Percentiles rank a stretch among this genome's conserved stretches.
Conservation (phyloP, 2,888 invertebrate genomes). For the Drosophila acutilabella region DNA sequence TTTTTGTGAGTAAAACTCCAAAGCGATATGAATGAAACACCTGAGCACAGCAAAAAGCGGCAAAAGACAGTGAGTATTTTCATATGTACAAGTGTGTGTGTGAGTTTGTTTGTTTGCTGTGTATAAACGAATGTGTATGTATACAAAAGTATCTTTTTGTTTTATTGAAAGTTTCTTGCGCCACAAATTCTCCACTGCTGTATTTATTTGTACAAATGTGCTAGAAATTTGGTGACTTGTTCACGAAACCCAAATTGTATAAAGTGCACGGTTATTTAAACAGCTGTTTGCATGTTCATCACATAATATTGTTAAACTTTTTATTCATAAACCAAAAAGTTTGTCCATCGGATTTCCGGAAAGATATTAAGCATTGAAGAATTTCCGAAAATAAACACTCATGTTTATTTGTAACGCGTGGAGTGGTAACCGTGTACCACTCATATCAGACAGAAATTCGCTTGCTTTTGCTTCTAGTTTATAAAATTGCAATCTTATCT, state of each 20-base stretch:
- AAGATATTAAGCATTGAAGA: not conserved
- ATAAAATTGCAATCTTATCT: conserved; percentile 31
- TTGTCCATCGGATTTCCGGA: conserved; percentile 10
- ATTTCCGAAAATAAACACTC: not conserved
- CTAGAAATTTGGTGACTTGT: conserved; percentile 35
- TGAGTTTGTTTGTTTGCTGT: not conserved
- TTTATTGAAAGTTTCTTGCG: conserved; percentile 14
- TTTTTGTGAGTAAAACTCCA: conserved; percentile 16
- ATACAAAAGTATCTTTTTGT: not conserved
- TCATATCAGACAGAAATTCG: not conserved
- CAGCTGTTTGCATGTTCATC: conserved; percentile 57
- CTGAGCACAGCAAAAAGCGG: conserved; percentile 81
- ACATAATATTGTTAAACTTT: not conserved
- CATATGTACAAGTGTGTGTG: not conserved
- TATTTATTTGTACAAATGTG: conserved; percentile 67
- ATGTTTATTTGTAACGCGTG: not conserved
- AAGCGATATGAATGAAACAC: conserved; percentile 72
- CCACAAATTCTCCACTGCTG: conserved; percentile 6
- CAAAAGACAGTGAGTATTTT: conserved; percentile 75
- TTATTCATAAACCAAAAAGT: conserved; percentile 21
- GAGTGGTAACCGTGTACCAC: not conserved
- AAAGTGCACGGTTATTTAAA: conserved; percentile 34
- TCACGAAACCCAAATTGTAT: conserved; percentile 22
- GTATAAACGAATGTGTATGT: not conserved
- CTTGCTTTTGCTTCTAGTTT: not conserved